phyloP scores from a whole-genome alignment of 2,797 vertebrate genomes.

The Artibeus lituratus region DNA sequence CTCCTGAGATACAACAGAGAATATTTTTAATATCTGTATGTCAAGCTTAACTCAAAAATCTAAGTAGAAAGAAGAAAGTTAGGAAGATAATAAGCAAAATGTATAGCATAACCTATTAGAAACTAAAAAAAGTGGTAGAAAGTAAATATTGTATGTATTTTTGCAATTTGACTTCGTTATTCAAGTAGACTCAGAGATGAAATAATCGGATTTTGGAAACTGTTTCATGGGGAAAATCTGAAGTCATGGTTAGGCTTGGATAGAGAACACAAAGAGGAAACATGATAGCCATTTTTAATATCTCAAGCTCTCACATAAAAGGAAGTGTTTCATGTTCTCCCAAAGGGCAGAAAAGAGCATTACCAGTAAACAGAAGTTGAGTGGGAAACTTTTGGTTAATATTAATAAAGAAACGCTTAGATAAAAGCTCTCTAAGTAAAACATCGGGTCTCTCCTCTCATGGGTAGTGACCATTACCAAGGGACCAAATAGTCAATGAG shows the following conservation, averaged over 20 bases:
- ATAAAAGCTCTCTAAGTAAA: background rate
- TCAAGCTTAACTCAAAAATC: constrained; percentile 10
- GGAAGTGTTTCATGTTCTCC: background rate
- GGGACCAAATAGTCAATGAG: background rate
- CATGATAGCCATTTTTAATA: constrained; percentile 30
- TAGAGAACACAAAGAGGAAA: constrained; percentile 26
- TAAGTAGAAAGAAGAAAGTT: background rate
- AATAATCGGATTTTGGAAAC: constrained; percentile 31
- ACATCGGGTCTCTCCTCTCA: background rate
- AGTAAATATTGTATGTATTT: background rate
- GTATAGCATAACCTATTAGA: background rate
- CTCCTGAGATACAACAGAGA: background rate
- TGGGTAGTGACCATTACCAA: background rate
- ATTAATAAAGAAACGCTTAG: background rate
- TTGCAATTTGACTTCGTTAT: constrained; percentile 16
- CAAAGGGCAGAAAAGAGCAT: constrained; percentile 10
- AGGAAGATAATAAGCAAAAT: background rate
- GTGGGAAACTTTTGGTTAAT: background rate
- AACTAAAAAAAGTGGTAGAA: constrained; percentile 22
- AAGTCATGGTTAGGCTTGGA: background rate
- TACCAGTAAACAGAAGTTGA: background rate
- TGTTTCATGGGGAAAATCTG: constrained; percentile 13
- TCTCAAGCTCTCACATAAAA: constrained; percentile 7
- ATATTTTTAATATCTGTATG: background rate
- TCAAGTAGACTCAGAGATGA: background rate